These are phyloP conservation scores for Hyles euphorbiae DNA, from an alignment of 1,140 invertebrate genomes.

Conservation along the genomic window DNA sequence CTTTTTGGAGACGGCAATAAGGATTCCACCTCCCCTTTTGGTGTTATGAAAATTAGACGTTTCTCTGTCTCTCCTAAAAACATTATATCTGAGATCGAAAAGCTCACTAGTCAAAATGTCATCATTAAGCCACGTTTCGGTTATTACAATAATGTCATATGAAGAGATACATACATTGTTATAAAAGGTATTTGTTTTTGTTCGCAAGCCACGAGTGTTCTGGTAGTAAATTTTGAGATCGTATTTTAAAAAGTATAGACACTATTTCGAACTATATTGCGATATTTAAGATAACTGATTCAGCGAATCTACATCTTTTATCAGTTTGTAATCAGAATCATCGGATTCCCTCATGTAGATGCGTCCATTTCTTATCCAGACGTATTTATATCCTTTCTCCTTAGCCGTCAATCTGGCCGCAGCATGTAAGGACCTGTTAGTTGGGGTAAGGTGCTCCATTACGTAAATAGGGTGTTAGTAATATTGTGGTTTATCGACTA, in stretches of 20 bases:
- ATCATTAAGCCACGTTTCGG: constrained; percentile 9
- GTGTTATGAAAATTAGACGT: too few species aligned
- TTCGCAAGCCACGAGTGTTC: constrained; percentile 2
- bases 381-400: not conserved
- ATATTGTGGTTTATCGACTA: too few species aligned
- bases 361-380: constrained; percentile 3
- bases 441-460: not conserved
- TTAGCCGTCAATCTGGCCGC: constrained; percentile 2
- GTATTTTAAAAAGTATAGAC: not conserved
- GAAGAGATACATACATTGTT: constrained; percentile 5
- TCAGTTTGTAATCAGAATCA: not conserved
- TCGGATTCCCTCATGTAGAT: constrained; percentile 3
- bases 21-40: too few species aligned
- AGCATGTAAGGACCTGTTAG: constrained; percentile 3
- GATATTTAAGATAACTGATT: not conserved
- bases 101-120: constrained; percentile 1
- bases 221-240: constrained; percentile 5
- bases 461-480: not conserved
- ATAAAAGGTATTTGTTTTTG: constrained; percentile 9
- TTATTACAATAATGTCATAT: constrained; percentile 13
- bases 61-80: constrained; percentile 8
- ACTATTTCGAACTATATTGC: not conserved
- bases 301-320: constrained; percentile 4
- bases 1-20: too few species aligned
- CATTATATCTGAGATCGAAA: not conserved